Evolutionary conservation across 1,140 invertebrate genomes (phyloP).

Genomic region (Lepidurus apus): DNA sequence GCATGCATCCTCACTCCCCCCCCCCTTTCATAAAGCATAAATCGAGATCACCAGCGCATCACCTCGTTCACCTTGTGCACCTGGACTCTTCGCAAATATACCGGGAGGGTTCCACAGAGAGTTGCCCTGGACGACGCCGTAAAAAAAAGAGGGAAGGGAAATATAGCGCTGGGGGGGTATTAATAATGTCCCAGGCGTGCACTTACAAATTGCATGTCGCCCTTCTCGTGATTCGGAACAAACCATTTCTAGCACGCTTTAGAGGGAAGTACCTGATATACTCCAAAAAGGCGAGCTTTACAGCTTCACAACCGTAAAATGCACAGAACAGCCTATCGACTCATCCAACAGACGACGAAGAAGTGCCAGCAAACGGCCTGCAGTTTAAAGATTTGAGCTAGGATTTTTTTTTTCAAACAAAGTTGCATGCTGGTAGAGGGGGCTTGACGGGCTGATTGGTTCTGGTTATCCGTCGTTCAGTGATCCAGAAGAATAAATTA

Average conservation of each 20-base stretch:
- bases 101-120: not conserved
- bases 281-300: not conserved
- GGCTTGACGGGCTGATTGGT: not conserved
- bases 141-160: not conserved
- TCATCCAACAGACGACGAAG: not conserved
- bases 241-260: not conserved
- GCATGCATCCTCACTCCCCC: not conserved
- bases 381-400: too few species aligned
- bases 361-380: not conserved
- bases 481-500: not conserved
- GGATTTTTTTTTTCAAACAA: too few species aligned
- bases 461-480: not conserved
- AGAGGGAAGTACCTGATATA: not conserved
- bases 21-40: slow-evolving; percentile 2
- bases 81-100: not conserved
- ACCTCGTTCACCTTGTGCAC: slow-evolving; percentile 16
- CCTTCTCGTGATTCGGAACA: not conserved
- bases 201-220: slow-evolving; percentile 19
- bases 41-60: slow-evolving; percentile 9
- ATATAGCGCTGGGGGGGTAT: not conserved
- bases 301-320: not conserved
- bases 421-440: not conserved
- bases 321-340: not conserved
- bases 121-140: slow-evolving; percentile 4
- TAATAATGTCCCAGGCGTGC: not conserved